phyloP scores from a whole-genome alignment of 2,797 vertebrate genomes.

The Sphenopsis melanotis region DNA sequence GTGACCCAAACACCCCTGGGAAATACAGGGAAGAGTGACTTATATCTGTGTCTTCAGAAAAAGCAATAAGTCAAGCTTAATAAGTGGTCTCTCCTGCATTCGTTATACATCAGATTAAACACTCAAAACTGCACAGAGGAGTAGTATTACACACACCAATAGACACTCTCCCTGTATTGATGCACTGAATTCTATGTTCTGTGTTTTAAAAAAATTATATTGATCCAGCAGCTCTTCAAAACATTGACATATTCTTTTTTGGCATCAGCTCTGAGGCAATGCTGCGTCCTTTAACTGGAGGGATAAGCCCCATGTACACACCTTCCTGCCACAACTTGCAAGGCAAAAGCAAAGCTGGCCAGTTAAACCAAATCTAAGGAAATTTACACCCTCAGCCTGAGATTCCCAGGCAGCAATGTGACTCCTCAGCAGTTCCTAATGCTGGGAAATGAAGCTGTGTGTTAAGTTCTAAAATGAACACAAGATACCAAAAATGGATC shows the following conservation, averaged over 20 bases:
- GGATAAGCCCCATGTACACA: not conserved
- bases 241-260: not conserved
- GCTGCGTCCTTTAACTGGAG: not conserved
- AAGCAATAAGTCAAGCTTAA: not conserved
- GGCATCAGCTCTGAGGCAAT: not conserved
- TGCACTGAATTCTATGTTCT: not conserved
- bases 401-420: not conserved
- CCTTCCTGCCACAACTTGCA: not conserved
- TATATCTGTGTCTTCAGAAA: not conserved
- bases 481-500: not conserved
- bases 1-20: not conserved
- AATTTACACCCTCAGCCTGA: not conserved
- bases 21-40: not conserved
- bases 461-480: not conserved
- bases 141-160: not conserved
- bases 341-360: not conserved
- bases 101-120: not conserved
- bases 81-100: not conserved
- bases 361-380: not conserved
- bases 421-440: not conserved
- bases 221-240: not conserved
- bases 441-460: not conserved
- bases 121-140: not conserved
- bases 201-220: not conserved
- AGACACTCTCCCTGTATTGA: not conserved